Evolutionary conservation across 2,797 vertebrate genomes (phyloP).

Genomic region (Anabas testudineus): DNA sequence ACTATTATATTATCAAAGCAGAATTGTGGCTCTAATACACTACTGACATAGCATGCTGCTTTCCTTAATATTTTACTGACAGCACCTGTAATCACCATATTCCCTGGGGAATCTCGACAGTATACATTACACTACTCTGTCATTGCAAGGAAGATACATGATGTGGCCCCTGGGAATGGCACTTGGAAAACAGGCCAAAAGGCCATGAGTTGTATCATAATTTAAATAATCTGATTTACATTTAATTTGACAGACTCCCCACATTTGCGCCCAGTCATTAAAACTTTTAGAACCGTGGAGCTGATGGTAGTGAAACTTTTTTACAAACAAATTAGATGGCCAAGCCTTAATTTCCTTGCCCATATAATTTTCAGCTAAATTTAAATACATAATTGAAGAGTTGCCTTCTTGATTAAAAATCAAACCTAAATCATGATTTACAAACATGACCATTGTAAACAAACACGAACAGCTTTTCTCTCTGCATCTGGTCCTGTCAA

Average conservation of each 20-base stretch:
- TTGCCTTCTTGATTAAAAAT: constrained; percentile 41
- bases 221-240: constrained; percentile 23
- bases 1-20: constrained; percentile 21
- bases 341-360: constrained; percentile 42
- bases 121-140: neutral
- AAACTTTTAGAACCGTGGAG: constrained; percentile 27
- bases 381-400: constrained; percentile 55
- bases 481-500: neutral
- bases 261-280: constrained; percentile 33
- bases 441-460: neutral
- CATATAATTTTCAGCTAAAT: constrained; percentile 53
- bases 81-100: constrained; percentile 12
- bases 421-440: constrained; percentile 21
- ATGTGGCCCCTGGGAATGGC: neutral
- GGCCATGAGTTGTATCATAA: neutral
- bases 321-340: constrained; percentile 27
- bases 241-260: constrained; percentile 21
- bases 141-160: neutral
- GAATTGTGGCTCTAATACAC: neutral
- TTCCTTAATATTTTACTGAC: constrained; percentile 7
- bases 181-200: neutral
- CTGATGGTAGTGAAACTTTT: constrained; percentile 13
- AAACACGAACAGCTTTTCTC: neutral
- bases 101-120: neutral
- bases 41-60: neutral